Evolutionary conservation across 2,113 vertebrate species (phyloP).

Genomic region (Garra rufa): DNA sequence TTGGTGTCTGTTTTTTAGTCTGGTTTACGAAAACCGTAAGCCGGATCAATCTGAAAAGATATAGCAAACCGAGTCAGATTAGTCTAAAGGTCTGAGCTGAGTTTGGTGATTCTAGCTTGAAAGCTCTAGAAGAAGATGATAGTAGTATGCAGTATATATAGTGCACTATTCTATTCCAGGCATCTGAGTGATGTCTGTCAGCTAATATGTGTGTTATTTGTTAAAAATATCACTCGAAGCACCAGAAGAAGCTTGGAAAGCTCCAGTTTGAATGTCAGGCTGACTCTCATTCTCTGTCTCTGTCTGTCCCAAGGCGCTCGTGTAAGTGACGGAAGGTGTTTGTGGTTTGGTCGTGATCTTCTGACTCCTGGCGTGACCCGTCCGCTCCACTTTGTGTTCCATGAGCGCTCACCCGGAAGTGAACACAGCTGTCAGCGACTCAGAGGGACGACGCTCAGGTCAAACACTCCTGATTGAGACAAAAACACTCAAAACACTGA

Average conservation of each 20-base stretch:
- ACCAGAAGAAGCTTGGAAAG: not conserved
- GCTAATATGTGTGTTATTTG: not conserved
- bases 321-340: not conserved
- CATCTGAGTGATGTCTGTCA: not conserved
- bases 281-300: not conserved
- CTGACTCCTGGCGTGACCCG: slow-evolving; percentile 57
- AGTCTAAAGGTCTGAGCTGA: no score
- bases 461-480: not conserved
- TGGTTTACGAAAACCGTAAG: no score
- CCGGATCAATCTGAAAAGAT: no score
- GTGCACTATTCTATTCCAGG: not conserved
- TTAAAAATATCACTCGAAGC: not conserved
- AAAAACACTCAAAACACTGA: slow-evolving; percentile 25
- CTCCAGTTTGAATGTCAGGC: not conserved
- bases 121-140: no score
- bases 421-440: slow-evolving; percentile 12
- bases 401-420: slow-evolving; percentile 62
- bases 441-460: slow-evolving; percentile 34
- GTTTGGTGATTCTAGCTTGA: no score
- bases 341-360: slow-evolving; percentile 44
- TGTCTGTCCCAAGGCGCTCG: not conserved
- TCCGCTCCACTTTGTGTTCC: slow-evolving; percentile 54
- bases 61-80: no score
- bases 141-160: no score
- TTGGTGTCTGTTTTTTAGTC: no score